Percentiles rank a stretch among this genome's conserved stretches.
phyloP scores from a whole-genome alignment of 2,888 invertebrate species.

The Chrysolina americana region DNA sequence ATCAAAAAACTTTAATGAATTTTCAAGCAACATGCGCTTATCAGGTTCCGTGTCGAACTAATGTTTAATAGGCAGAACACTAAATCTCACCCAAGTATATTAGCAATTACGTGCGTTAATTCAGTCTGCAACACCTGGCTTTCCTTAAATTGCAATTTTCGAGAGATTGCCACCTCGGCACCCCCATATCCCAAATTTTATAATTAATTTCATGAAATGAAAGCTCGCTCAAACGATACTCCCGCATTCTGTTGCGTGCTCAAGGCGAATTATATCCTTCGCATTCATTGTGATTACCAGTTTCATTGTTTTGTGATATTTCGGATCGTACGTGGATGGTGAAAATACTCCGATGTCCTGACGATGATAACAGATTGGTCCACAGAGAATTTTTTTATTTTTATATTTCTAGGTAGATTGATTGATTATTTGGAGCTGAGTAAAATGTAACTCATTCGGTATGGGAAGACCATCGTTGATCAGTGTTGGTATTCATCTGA shows the following conservation, averaged over 20 bases:
- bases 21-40: constrained; percentile 37
- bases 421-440: too few relatives aligned
- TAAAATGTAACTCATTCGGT: too few relatives aligned
- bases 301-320: constrained; percentile 8
- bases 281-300: neutral
- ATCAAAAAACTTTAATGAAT: constrained; percentile 35
- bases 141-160: constrained; percentile 64
- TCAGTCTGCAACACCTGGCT: constrained; percentile 67
- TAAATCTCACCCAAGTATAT: constrained; percentile 68
- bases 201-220: constrained; percentile 36
- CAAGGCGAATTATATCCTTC: neutral
- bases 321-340: neutral
- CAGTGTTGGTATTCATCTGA: too few relatives aligned
- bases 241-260: constrained; percentile 7
- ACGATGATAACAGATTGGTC: too few relatives aligned
- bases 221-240: constrained; percentile 9
- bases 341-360: neutral
- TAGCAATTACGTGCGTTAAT: constrained; percentile 70
- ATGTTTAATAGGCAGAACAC: constrained; percentile 66
- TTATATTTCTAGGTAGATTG: too few relatives aligned
- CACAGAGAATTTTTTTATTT: too few relatives aligned
- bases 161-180: constrained; percentile 43
- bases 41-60: constrained; percentile 63
- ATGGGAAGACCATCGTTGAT: too few relatives aligned
- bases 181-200: constrained; percentile 30